Percentiles rank a stretch among this genome's conserved stretches.
phyloP scores from a whole-genome alignment of 92 coral and sea anemone species.

The Phymanthus crucifer region DNA sequence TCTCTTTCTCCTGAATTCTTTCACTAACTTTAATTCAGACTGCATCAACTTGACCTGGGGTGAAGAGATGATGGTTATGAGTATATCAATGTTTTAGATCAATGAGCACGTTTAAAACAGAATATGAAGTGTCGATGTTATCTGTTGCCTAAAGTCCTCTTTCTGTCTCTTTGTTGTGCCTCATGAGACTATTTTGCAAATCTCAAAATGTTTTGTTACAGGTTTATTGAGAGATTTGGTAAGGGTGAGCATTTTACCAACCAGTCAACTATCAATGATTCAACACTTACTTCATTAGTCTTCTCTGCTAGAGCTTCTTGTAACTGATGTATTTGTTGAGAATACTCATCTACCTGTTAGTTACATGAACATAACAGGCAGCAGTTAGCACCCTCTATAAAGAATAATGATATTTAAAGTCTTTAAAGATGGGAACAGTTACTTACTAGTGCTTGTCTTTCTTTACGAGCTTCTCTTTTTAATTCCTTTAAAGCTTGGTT shows the following conservation, averaged over 20 bases:
- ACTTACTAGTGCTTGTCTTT: constrained; percentile 85
- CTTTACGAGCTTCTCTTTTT: constrained; percentile 78
- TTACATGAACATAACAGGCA: background rate
- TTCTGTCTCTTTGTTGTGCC: too few species aligned
- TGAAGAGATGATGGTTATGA: background rate
- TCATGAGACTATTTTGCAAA: too few species aligned
- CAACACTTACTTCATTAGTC: constrained; percentile 70
- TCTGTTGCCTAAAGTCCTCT: too few species aligned
- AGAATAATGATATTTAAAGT: background rate
- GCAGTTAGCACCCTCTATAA: background rate
- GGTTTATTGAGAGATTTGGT: too few species aligned
- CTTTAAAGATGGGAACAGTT: background rate
- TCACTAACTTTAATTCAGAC: constrained; percentile 92
- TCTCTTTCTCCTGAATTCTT: constrained; percentile 95
- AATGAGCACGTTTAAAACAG: too few species aligned
- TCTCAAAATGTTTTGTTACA: too few species aligned
- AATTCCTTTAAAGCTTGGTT: constrained; percentile 86
- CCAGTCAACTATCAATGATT: background rate
- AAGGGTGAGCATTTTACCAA: background rate
- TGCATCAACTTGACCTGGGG: constrained; percentile 90
- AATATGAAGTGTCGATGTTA: too few species aligned
- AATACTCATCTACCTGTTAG: constrained; percentile 77
- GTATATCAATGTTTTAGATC: too few species aligned
- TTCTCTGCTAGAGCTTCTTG: constrained; percentile 91
- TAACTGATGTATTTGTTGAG: constrained; percentile 75